Evolutionary conservation across 2,797 vertebrate species (phyloP).

Genomic region (Pristis pectinata): DNA sequence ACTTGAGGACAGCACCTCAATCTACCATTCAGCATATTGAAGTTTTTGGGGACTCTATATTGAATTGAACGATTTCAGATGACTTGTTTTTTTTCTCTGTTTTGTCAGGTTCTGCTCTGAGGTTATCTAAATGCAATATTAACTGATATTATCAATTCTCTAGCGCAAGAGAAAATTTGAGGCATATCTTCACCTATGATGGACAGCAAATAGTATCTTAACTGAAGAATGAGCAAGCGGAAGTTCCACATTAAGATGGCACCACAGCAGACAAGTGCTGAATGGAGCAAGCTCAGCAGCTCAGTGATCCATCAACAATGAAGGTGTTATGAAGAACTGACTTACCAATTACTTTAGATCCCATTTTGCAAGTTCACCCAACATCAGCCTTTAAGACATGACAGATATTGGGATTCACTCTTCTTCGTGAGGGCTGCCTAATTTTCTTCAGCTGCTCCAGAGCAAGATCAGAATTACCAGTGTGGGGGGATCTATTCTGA

Average conservation of each 20-base stretch:
- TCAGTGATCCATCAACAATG: not conserved
- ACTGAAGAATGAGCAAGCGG: not conserved
- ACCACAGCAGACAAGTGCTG: not conserved
- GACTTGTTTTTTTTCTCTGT: no score
- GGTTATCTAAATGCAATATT: no score
- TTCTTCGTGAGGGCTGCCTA: not conserved
- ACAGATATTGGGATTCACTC: not conserved
- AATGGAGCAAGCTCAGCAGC: not conserved
- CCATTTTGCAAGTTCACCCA: not conserved
- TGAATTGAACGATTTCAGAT: no score
- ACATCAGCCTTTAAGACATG: not conserved
- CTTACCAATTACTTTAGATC: not conserved
- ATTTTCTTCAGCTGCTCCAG: not conserved
- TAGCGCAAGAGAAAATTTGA: no score
- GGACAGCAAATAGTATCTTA: no score
- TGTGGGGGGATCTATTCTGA: not conserved
- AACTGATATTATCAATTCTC: no score
- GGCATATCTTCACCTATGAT: not conserved
- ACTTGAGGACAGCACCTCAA: no score
- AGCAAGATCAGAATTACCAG: not conserved
- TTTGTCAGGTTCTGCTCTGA: no score
- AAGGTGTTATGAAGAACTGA: not conserved
- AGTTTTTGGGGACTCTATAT: no score
- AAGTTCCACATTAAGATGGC: not conserved
- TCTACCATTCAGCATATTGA: no score